A percentile compares a stretch with the other conserved stretches of the same genome.
Conservation (phyloP, 2,797 vertebrate species). For the Tenualosa thibaudeaui region DNA sequence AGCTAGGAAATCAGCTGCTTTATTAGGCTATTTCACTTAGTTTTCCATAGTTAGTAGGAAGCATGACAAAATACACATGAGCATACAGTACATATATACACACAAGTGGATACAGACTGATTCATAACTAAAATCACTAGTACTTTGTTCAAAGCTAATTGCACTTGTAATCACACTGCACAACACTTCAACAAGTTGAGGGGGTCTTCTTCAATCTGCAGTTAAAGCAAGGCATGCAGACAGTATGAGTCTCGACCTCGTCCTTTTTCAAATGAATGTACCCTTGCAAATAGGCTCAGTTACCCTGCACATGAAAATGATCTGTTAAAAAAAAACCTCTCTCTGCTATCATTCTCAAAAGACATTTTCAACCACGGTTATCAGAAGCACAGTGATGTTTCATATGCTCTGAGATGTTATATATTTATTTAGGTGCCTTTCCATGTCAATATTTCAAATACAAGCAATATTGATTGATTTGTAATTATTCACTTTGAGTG, state of each 20-base stretch:
- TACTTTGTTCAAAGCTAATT: not conserved
- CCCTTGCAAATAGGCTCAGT: not conserved
- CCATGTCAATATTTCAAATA: not conserved
- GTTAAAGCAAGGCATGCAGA: constrained; percentile 4
- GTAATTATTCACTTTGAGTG: constrained; percentile 21
- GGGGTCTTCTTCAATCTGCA: not conserved
- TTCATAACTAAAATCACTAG: not conserved
- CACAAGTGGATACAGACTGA: not conserved
- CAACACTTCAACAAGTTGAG: not conserved
- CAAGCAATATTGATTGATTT: not conserved
- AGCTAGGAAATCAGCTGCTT: not conserved
- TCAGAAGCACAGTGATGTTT: not conserved
- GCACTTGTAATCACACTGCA: not conserved
- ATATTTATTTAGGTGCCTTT: not conserved
- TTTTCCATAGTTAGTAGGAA: not conserved
- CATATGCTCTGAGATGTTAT: not conserved
- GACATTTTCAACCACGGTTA: not conserved
- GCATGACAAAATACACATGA: too few species aligned
- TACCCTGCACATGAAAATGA: not conserved
- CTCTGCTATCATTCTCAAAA: not conserved
- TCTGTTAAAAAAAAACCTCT: not conserved
- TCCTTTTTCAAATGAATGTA: constrained; percentile 14
- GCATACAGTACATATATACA: not conserved
- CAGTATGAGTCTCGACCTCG: not conserved
- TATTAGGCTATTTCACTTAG: not conserved